A percentile compares a stretch with the other conserved stretches of the same genome.
These are phyloP conservation scores for Lethenteron reissneri DNA, from an alignment of 2,113 vertebrate genomes.

Conservation along the genomic window DNA sequence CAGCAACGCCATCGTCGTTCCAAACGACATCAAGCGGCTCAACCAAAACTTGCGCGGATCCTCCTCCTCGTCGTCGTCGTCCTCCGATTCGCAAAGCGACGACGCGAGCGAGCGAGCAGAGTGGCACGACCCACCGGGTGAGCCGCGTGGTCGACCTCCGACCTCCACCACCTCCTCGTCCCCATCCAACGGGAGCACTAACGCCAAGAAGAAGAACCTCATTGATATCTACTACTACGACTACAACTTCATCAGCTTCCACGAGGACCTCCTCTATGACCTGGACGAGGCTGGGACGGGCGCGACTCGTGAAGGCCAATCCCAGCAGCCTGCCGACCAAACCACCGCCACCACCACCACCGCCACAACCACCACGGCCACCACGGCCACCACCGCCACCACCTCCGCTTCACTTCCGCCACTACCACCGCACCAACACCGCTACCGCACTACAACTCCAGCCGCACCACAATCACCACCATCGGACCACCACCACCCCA, in stretches of 20 bases:
- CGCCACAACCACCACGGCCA: background rate
- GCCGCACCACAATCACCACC: background rate
- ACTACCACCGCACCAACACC: background rate
- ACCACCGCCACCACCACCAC: background rate
- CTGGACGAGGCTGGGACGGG: background rate
- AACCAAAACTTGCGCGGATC: no score
- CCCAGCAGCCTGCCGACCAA: background rate
- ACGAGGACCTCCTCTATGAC: slow-evolving; percentile 41
- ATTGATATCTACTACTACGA: slow-evolving; percentile 93
- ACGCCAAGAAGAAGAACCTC: slow-evolving; percentile 11
- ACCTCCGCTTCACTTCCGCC: background rate
- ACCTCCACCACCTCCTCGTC: no score
- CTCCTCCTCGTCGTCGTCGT: no score
- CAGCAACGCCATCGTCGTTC: no score
- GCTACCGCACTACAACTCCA: background rate
- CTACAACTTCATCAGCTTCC: slow-evolving; percentile 94
- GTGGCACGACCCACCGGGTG: no score
- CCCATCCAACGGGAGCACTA: no score
- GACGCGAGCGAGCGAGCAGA: no score
- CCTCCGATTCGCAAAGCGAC: no score
- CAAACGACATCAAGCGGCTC: no score
- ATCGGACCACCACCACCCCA: background rate
- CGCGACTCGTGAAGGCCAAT: background rate
- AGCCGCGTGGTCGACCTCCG: no score
- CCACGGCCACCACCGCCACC: background rate